Percentiles rank a stretch among this genome's conserved stretches.
These are phyloP conservation scores for Zaprionus inermis DNA, from an alignment of 1,140 invertebrate genomes.

Conservation along the genomic window DNA sequence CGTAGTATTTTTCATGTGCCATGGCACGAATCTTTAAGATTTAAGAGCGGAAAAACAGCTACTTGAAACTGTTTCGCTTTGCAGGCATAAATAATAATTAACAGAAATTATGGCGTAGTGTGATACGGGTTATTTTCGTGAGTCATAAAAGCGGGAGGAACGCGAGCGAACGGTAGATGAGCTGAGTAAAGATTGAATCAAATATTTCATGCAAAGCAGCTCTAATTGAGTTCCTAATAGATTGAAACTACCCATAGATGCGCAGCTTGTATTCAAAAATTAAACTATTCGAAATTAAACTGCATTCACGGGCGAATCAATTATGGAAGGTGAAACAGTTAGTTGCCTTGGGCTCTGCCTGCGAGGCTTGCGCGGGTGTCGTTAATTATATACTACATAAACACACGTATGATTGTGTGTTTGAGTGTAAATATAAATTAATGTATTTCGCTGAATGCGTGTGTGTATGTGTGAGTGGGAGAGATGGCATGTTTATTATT, in stretches of 20 bases:
- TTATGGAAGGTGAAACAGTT: background rate
- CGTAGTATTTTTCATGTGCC: background rate
- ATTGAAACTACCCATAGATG: no score
- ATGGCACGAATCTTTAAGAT: background rate
- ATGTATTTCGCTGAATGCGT: conserved; percentile 55
- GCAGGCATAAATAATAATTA: background rate
- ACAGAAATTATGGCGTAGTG: background rate
- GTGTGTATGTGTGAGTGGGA: background rate
- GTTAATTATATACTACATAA: conserved; percentile 59
- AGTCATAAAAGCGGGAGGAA: background rate
- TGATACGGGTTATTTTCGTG: background rate
- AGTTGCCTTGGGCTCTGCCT: background rate
- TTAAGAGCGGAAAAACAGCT: background rate
- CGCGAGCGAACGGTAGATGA: no score
- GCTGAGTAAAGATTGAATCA: no score
- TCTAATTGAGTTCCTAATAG: no score
- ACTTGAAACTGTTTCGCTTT: background rate
- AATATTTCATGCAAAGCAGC: no score
- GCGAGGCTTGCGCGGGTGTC: conserved; percentile 40
- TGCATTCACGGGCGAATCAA: background rate
- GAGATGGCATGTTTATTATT: conserved; percentile 64
- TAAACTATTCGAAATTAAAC: background rate
- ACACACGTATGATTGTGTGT: background rate
- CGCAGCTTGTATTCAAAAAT: no score
- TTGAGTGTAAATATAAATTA: conserved; percentile 51